Evolutionary conservation across 2,888 invertebrate genomes (phyloP), one percentile per base, ranked within the genome.

Genomic region (Lumbricus terrestris): DNA sequence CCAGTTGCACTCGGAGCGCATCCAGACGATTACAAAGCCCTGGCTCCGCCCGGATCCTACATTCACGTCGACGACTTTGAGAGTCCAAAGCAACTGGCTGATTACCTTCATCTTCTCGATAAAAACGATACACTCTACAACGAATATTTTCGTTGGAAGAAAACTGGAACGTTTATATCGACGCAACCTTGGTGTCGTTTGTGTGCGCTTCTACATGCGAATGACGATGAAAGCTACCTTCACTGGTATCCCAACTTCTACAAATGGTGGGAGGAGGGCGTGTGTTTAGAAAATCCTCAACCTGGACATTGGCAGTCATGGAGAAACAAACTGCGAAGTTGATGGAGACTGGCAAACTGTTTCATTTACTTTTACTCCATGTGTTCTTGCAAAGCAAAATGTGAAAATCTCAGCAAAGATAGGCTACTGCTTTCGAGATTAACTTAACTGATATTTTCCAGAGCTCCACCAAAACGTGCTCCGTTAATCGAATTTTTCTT

Each of bases 41-140:
- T 96, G 92, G 97, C 98, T 13, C 98, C 98, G 0, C 96, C 97
- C 94, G 97, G 97, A 93, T 98, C 98, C 11, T 99, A 97, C 95
- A 97, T 99, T 91, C 98, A 99, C 95, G 98, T 99, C 35, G 98
- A 99, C 94, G 98, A 99, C 95, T 99, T 98, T 95, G 96, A 97
- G 42, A 97, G 97, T 38, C 97, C 98, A 0, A 96, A 97, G 93
- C 97, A 97, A 93, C 96, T 99, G 92, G 98, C 98, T 40, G 96
- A 96, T 40, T 98, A 98, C 95, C 96, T 99, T 90, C 96, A 96
- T 92, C 96, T 97, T 89, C 96, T 99, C 90, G 98, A 98, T 95
- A 96, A 96, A 92, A 97, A 99, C 95, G 98, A 98, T 94, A 96
- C 96, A 88, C 96, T 98, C 3, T 99, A 98, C 95, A 98, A 99